These are phyloP conservation scores for Cheilosia grossa DNA, from an alignment of 2,888 invertebrate genomes.

Conservation along the genomic window DNA sequence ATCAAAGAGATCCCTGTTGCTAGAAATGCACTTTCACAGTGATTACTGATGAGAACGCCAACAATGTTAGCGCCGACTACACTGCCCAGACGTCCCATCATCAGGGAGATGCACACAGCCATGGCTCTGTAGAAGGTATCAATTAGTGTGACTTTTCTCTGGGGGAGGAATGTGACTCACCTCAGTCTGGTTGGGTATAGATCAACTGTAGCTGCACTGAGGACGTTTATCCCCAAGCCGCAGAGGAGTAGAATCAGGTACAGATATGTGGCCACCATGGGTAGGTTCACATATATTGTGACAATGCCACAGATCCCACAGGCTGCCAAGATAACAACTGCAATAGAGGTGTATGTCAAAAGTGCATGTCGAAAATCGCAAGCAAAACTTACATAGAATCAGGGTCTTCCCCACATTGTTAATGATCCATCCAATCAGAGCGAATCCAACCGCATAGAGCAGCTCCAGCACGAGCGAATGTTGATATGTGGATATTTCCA, in stretches of 20 bases:
- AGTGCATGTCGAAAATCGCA: not conserved
- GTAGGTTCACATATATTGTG: conserved; percentile 76
- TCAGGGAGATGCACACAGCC: conserved; percentile 84
- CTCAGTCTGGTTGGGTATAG: conserved; percentile 81
- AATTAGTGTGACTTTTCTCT: not conserved
- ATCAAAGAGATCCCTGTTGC: conserved; percentile 77
- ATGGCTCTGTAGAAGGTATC: conserved; percentile 81
- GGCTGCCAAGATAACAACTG: conserved; percentile 76
- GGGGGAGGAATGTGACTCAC: conserved; percentile 70
- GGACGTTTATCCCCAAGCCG: conserved; percentile 79
- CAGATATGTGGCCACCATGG: conserved; percentile 78
- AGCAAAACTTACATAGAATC: conserved; percentile 77
- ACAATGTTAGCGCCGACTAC: conserved; percentile 83
- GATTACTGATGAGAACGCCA: conserved; percentile 83
- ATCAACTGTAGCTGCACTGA: conserved; percentile 80
- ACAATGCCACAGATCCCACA: conserved; percentile 78
- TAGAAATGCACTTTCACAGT: conserved; percentile 83
- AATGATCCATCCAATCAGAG: conserved; percentile 78
- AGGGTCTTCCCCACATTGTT: conserved; percentile 78
- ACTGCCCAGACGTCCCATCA: conserved; percentile 84
- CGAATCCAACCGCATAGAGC: conserved; percentile 79
- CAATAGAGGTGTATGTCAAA: not conserved
- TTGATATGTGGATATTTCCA: conserved; percentile 79
- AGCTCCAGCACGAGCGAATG: conserved; percentile 78
- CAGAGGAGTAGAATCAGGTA: conserved; percentile 78